Evolutionary conservation across 2,113 vertebrate species (phyloP), one percentile per base, ranked within the genome.

Genomic region (Apteryx owenii): DNA sequence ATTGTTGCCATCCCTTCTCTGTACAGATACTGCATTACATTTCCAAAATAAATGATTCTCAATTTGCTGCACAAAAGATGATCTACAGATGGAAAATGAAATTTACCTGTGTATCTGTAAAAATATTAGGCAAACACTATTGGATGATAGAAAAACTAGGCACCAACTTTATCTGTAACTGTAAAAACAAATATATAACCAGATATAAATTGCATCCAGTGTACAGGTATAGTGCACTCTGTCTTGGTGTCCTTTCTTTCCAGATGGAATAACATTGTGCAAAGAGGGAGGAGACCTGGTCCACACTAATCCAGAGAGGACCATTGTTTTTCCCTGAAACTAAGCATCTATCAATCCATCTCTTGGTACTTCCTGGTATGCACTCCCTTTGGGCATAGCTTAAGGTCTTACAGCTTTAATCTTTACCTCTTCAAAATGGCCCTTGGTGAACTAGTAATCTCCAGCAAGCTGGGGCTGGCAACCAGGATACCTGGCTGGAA

Each of bases 401-500:
- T 18, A 88, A 42, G 28, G 69, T 65, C 5, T 14, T 68, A 10
- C 6, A 36, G 3, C 0, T 0, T 51, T 23, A 31, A 15, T 77
- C 19, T 31, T 81, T 48, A 62, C 19, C 26, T 75, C 33, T 84
- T 60, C 54, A 70, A 56, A 56, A 48, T 20, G 68, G 50, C 44
- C 68, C 36, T 54, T 33, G 42, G 46, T 51, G 46, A 72, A 36
- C 22, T n/a, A 76, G 36, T 38, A 53, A 29, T 28, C 23, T 21
- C 56, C 38, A 65, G 69, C 26, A 56, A 23, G 25, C 31, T 26
- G 17, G 4, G 22, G 1, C 1, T 40, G 33, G 56, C 17, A 23
- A 10, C 17, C 61, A 38, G 1, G 16, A 6, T 78, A 42, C 54
- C 31, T 53, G 62, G 14, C 36, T 51, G 40, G 31, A 48, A 77